These are phyloP conservation scores for Pogonophryne albipinna DNA, from an alignment of 2,797 vertebrate genomes.

Conservation along the genomic window DNA sequence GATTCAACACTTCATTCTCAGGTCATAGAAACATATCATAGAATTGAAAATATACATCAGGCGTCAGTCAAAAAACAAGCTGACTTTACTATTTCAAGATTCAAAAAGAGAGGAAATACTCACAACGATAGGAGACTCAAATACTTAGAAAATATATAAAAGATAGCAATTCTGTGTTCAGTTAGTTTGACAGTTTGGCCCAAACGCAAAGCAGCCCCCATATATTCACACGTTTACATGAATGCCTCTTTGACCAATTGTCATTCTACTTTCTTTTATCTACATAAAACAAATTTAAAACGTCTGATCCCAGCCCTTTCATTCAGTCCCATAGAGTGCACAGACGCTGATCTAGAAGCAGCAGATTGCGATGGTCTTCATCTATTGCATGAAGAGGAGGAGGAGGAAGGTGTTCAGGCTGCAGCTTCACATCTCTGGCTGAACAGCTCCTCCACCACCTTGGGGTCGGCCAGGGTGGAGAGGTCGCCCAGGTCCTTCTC, in stretches of 20 bases:
- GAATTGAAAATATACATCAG: constrained; percentile 50
- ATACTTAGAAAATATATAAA: constrained; percentile 24
- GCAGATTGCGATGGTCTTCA: constrained; percentile 20
- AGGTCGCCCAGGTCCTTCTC: constrained; percentile 88
- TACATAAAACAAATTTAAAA: not conserved
- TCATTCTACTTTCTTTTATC: constrained; percentile 9
- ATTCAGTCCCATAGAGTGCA: constrained; percentile 27
- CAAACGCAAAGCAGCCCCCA: constrained; percentile 22
- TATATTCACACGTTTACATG: not conserved
- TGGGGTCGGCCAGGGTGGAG: constrained; percentile 87
- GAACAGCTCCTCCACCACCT: constrained; percentile 86
- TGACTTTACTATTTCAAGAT: not conserved
- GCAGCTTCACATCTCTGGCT: constrained; percentile 85
- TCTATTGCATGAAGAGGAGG: constrained; percentile 3
- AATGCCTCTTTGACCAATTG: not conserved
- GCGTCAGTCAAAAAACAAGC: constrained; percentile 20
- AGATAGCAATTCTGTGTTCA: constrained; percentile 7
- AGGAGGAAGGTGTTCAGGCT: constrained; percentile 60
- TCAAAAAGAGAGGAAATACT: constrained; percentile 3
- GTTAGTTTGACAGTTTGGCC: constrained; percentile 45
- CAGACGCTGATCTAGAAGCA: constrained; percentile 22
- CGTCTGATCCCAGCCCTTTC: constrained; percentile 22
- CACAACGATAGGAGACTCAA: constrained; percentile 9
- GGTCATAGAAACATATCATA: constrained; percentile 36
- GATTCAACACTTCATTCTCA: constrained; percentile 60